These are phyloP conservation scores for Taeniopygia guttata DNA, from an alignment of 2,797 vertebrate genomes.

Conservation along the genomic window DNA sequence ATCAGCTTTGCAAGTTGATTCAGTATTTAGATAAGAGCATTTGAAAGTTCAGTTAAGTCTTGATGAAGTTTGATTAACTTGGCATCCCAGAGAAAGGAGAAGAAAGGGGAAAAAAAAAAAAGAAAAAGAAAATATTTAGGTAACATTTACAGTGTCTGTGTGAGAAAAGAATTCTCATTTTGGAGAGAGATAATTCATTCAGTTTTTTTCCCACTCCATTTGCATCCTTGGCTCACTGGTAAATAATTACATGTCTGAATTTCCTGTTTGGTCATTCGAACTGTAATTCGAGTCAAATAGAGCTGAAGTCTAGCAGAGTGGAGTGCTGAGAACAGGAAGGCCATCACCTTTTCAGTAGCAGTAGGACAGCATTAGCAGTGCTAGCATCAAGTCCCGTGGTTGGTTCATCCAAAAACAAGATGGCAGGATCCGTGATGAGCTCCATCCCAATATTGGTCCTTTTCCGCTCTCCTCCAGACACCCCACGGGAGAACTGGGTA, in stretches of 20 bases:
- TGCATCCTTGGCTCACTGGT: neutral
- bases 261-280: neutral
- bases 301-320: neutral
- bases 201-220: neutral
- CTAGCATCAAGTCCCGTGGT: conserved; percentile 93
- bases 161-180: neutral
- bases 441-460: conserved; percentile 97
- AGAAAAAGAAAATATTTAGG: neutral
- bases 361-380: conserved; percentile 90
- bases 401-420: conserved; percentile 94
- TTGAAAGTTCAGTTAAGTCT: neutral
- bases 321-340: neutral
- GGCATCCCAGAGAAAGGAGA: neutral
- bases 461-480: conserved; percentile 94
- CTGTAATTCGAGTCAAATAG: neutral
- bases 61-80: neutral
- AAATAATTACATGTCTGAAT: neutral
- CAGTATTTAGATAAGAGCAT: neutral
- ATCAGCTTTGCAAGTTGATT: neutral
- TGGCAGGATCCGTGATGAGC: conserved; percentile 88
- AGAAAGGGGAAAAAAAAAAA: neutral
- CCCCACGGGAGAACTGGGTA: conserved; percentile 85
- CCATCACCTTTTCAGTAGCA: conserved; percentile 87
- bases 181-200: neutral
- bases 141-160: neutral